Percentiles rank a stretch among this genome's conserved stretches.
These are phyloP conservation scores for Macrophya annulata DNA, from an alignment of 2,888 invertebrate genomes.

Conservation along the genomic window DNA sequence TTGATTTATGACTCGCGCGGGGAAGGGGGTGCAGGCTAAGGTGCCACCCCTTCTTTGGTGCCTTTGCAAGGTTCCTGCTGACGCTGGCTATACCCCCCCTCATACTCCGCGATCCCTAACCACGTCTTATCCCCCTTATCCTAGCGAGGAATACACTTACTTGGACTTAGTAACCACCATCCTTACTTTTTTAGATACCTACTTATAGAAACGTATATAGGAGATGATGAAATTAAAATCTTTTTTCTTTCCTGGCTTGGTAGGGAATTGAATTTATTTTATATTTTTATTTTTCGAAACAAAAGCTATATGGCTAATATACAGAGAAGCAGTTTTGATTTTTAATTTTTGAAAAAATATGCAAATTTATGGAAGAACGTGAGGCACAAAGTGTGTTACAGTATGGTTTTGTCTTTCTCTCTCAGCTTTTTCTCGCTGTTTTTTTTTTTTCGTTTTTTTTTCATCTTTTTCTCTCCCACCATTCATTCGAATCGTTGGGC, in stretches of 20 bases:
- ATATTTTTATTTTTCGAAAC: too few relatives aligned
- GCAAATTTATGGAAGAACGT: conserved; percentile 53
- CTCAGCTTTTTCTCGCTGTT: neutral
- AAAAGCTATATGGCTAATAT: too few relatives aligned
- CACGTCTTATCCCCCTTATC: conserved; percentile 27
- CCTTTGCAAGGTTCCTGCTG: conserved; percentile 49
- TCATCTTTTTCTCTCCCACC: neutral
- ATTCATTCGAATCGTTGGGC: conserved; percentile 55
- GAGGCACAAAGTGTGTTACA: neutral
- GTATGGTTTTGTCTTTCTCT: neutral
- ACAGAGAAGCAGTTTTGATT: neutral
- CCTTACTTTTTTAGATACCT: neutral
- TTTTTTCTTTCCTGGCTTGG: neutral
- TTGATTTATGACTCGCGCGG: conserved; percentile 81
- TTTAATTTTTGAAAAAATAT: conserved; percentile 37
- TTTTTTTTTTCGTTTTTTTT: too few relatives aligned
- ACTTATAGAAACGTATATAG: neutral
- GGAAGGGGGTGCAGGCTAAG: conserved; percentile 61
- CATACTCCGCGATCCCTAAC: conserved; percentile 19
- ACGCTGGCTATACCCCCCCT: conserved; percentile 35
- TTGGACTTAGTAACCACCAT: neutral
- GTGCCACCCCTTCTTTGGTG: conserved; percentile 2
- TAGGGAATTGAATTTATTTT: neutral
- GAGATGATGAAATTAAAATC: neutral
- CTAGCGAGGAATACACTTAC: neutral